Evolutionary conservation across 2,888 invertebrate genomes (phyloP), one percentile per base, ranked within the genome.

Genomic region (Stenodera caucasica): DNA sequence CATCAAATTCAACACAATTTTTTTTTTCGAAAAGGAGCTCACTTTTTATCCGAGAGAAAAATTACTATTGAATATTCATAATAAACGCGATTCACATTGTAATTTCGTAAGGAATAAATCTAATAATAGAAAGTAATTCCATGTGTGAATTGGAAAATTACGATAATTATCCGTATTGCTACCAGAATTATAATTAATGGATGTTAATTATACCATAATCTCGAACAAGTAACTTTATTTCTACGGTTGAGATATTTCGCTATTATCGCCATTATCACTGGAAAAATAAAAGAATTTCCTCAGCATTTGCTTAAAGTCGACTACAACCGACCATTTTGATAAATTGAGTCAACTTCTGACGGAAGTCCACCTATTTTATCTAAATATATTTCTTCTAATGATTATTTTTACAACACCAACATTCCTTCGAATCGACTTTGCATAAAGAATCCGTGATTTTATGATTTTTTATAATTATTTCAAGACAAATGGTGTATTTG

Each of bases 341-440:
- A 45, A 45, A 23, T 23, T 45, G 5, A n/a, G 12, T 45, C 15
- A 9, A 15, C 2, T 40, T 18, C 40, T 40, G 18, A 18, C 45
- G 45, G 45, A 45, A 45, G 7, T 45, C 45, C 45, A 40, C n/a
- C 33, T 37, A 35, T 35, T 45, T 18, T 23, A 45, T 21, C 45
- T n/a, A n/a, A n/a, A 11, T 21, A 2, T 12, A 18, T n/a, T 23
- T 12, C 21, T 23, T 7, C 40, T 15, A n/a, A 35, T 35, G 21
- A 23, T 45, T 0, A 37, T 37, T 37, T 2, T 8, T 8, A 37
- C 6, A 15, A 14, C n/a, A n/a, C 6, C 6, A 1, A 2, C 4
- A 8, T 18, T 21, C 15, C 21, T 18, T 12, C 8, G 18, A 21
- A 14, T 35, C 2, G 9, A 1, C 11, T 45, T 45, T 40, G 18